Conservation (phyloP, 2,113 vertebrate genomes). For the Hippocampus barbouri region DNA sequence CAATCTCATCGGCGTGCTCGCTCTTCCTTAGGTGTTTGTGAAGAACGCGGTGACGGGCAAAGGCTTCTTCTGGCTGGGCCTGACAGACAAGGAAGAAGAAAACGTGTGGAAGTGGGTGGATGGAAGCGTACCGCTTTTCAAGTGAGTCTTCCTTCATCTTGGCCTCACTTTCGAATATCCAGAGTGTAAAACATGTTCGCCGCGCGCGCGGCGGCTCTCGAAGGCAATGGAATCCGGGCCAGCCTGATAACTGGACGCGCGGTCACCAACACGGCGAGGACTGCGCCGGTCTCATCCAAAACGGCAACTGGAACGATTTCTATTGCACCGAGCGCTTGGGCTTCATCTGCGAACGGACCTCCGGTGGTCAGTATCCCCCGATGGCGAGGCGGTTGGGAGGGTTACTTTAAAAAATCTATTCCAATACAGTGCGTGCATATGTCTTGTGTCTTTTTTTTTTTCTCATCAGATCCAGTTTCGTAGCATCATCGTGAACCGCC, state of each 20-base stretch:
- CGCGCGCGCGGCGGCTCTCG: slow-evolving; percentile 7
- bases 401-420: not conserved
- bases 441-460: slow-evolving; percentile 6
- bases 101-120: slow-evolving; percentile 92
- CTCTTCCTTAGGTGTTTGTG: slow-evolving; percentile 80
- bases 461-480: slow-evolving; percentile 60
- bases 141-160: slow-evolving; percentile 68
- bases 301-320: slow-evolving; percentile 93
- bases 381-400: not conserved
- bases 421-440: not conserved
- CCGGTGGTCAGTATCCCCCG: slow-evolving; percentile 66
- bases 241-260: slow-evolving; percentile 93
- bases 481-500: slow-evolving; percentile 52
- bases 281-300: slow-evolving; percentile 85
- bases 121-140: slow-evolving; percentile 79
- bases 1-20: not conserved
- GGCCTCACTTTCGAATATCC: not conserved
- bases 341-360: slow-evolving; percentile 88
- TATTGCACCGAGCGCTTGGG: slow-evolving; percentile 86
- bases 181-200: not conserved
- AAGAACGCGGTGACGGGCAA: slow-evolving; percentile 77
- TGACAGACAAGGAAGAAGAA: slow-evolving; percentile 82
- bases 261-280: slow-evolving; percentile 85
- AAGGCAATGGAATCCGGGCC: slow-evolving; percentile 92
- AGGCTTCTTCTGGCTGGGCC: slow-evolving; percentile 90